These are phyloP conservation scores for Philaethria dido DNA, from an alignment of 2,888 invertebrate species.

Conservation along the genomic window DNA sequence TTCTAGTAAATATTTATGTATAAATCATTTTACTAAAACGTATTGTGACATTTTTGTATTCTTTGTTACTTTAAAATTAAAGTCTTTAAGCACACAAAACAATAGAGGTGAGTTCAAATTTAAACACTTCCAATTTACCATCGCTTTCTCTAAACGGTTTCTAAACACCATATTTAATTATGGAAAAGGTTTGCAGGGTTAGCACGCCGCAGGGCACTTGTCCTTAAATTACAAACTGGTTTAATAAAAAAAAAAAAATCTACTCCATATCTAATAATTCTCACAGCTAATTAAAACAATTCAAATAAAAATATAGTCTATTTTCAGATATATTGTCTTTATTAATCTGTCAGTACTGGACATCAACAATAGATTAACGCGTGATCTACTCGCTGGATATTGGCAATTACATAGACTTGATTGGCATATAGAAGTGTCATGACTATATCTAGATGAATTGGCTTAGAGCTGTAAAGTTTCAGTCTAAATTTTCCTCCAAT, in stretches of 20 bases:
- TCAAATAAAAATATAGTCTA: not conserved
- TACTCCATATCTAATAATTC: not conserved
- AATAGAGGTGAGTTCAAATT: not conserved
- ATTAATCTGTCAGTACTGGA: constrained; percentile 12
- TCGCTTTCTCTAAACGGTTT: not conserved
- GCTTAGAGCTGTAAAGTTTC: not conserved
- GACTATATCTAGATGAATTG: not conserved
- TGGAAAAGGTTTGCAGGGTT: not conserved
- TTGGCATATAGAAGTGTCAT: constrained; percentile 3
- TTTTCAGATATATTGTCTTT: not conserved
- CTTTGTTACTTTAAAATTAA: too few species aligned
- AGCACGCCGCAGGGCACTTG: not conserved
- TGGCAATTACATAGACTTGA: constrained; percentile 15
- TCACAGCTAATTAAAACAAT: not conserved
- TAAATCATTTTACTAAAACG: not conserved
- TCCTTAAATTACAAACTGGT: not conserved
- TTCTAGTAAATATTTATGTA: not conserved
- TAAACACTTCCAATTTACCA: not conserved
- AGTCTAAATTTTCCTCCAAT: not conserved
- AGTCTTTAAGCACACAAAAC: too few species aligned
- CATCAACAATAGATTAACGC: not conserved
- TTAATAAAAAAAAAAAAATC: not conserved
- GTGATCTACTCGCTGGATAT: constrained; percentile 11
- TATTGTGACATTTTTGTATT: not conserved
- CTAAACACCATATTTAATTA: not conserved